Base-by-base conservation (phyloP, 2,113 vertebrate genomes). In the Coregonus clupeaformis region DNA sequence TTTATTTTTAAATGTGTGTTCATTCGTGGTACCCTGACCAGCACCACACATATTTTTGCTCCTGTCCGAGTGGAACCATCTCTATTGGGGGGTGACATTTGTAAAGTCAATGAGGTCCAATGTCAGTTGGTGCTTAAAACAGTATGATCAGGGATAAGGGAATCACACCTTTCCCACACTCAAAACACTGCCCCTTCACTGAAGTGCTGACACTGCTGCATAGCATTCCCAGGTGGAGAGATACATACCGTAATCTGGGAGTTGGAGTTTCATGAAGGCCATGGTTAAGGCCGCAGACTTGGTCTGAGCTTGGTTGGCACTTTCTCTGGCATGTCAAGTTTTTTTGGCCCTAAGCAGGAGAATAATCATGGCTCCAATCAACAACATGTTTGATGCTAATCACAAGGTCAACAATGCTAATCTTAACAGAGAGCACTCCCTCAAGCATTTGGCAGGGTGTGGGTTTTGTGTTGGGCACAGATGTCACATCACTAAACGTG, bases 11-110 rank as follows among this genome's bases (percentile, higher is more conserved):
- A 66, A 72, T 76, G 73, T 77, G 80, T 85, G 80, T 80, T 55
- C 29, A 24, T 81, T 72, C 70, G 84, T 74, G 60, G 77, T 68
- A 79, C 80, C 81, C 75, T 60, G 80, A 82, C 88, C 67, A 80
- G 83, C 84, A 80, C 73, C 86, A 74, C 77, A 12, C 47, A 72
- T 69, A 72, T 72, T 42, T 69, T 71, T 62, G 72, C 76, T 68
- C 66, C 77, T 32, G 72, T 18, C 73, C 27, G 45, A 63, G 57
- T 16, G 16, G 24, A 36, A 71, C 25, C 22, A 27, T 14, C 25
- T 29, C 62, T 24, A 3, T 6, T 66, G 25, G 25, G 63, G 4
- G 25, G n/a, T n/a, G 42, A 14, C n/a, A 24, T n/a, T 64, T 66
- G 49, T 30, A 66, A 30, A 24, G 25, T 66, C 64, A 30, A 32